Base-by-base conservation (phyloP, 2,113 vertebrate species). In the Antechinus flavipes region DNA sequence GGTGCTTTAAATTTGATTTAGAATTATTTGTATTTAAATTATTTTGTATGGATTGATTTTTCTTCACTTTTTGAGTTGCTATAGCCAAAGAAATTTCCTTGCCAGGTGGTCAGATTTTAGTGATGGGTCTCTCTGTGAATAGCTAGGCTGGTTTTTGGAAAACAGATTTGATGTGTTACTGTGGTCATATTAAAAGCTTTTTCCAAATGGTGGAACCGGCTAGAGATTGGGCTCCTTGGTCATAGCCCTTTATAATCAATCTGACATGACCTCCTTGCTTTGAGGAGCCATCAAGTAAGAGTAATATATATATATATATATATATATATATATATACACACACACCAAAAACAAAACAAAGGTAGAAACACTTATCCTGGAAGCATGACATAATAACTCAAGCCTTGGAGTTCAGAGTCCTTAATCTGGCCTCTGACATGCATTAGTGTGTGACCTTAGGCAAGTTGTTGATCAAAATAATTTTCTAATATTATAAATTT, bases 1-100 rank as follows among this genome's bases (percentile, higher is more conserved):
- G 50, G 92, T 91, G 7, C 3, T 93, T 2, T 94, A 84, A 93
- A 95, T 5, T 96, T 54, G 96, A 95, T 95, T 76, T 89, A 94
- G 47, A 2, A n/a, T 96, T 35, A 76, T 54, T 92, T 68, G 47
- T 93, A 90, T 76, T 94, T n/a, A 91, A 94, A 3, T 93, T 93
- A 94, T 56, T 54, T 90, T 25, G 24, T 47, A 25, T 90, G 61
- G 61, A n/a, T 84, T 95, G 50, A 52, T 90, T 93, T 19, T 55
- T 23, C 14, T 92, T 94, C 16, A 84, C 42, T 84, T 23, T 11
- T 23, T 84, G 68, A 84, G 6, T 84, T 42, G 14, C 68, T 42
- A 42, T 42, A 42, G 35, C 7, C n/a, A 84, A 84, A 22, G 0
- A 22, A 42, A 84, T 84, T 42, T 42, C n/a, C 42, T 84, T 84